These are phyloP conservation scores for Ommatoiulus sabulosus DNA, from an alignment of 2,888 invertebrate genomes.

Conservation along the genomic window DNA sequence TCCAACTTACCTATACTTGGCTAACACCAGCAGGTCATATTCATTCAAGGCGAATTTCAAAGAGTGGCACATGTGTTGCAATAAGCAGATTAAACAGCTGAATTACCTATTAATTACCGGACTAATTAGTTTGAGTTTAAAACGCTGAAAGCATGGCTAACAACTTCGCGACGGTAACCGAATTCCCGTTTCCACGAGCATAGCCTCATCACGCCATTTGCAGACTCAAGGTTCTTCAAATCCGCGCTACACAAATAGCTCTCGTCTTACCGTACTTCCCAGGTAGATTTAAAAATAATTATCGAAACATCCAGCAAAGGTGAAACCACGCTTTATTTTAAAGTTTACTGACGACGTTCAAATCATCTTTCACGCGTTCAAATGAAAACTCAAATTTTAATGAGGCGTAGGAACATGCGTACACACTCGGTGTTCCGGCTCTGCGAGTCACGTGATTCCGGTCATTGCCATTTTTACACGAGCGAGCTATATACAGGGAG, in stretches of 20 bases:
- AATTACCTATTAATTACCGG: not conserved
- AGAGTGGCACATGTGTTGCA: conserved; percentile 40
- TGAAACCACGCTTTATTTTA: not conserved
- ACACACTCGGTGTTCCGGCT: not conserved
- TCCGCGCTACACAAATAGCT: not conserved
- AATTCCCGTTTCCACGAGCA: not conserved
- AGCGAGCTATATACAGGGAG: not conserved
- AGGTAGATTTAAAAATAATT: not conserved
- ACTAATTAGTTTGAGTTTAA: not conserved
- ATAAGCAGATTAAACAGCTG: not conserved
- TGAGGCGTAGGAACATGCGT: not conserved
- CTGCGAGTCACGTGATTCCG: conserved; percentile 2
- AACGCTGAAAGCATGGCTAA: not conserved
- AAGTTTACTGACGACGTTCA: not conserved
- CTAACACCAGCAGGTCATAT: not conserved
- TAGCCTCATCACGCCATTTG: not conserved
- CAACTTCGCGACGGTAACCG: not conserved
- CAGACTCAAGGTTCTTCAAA: not conserved
- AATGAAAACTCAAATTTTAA: not conserved
- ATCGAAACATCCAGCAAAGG: not conserved
- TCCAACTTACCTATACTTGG: conserved; percentile 19
- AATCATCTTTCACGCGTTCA: not conserved
- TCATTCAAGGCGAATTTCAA: conserved; percentile 27
- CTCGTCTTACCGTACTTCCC: not conserved
- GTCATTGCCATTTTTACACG: conserved; percentile 34